phyloP scores from a whole-genome alignment of 2,797 vertebrate species.

The Trachops cirrhosus region DNA sequence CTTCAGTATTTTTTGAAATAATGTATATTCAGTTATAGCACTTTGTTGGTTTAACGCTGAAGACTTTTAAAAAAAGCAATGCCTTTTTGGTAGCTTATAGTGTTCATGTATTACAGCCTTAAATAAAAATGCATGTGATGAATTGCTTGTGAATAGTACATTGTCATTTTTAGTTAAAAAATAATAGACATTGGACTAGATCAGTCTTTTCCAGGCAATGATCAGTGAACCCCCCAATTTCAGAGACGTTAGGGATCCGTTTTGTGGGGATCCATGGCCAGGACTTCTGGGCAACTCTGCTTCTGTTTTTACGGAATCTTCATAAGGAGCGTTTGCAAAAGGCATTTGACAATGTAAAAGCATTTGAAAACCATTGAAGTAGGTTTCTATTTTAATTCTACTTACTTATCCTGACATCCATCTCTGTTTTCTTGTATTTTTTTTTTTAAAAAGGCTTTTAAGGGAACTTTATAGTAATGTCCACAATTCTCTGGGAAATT shows the following conservation, averaged over 20 bases:
- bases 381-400: slow-evolving; percentile 40
- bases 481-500: not conserved
- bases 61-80: not conserved
- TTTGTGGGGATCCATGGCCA: not conserved
- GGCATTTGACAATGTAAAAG: slow-evolving; percentile 34
- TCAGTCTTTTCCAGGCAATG: not conserved
- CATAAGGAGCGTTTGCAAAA: not conserved
- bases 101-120: not conserved
- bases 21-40: not conserved
- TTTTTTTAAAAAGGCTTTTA: not conserved
- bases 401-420: not conserved
- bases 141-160: not conserved
- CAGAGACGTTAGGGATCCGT: not conserved
- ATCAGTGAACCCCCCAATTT: not conserved
- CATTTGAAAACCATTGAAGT: slow-evolving; percentile 26
- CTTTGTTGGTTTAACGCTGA: not conserved
- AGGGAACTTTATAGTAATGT: not conserved
- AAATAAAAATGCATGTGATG: not conserved
- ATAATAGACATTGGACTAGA: not conserved
- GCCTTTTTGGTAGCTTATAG: not conserved
- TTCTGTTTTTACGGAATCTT: not conserved
- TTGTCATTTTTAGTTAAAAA: not conserved
- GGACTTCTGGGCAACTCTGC: not conserved
- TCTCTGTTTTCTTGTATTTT: slow-evolving; percentile 37
- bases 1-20: not conserved